Percentiles rank a stretch among this genome's conserved stretches.
Evolutionary conservation across 2,888 invertebrate species (phyloP).

Genomic region (Anthrax anthrax): DNA sequence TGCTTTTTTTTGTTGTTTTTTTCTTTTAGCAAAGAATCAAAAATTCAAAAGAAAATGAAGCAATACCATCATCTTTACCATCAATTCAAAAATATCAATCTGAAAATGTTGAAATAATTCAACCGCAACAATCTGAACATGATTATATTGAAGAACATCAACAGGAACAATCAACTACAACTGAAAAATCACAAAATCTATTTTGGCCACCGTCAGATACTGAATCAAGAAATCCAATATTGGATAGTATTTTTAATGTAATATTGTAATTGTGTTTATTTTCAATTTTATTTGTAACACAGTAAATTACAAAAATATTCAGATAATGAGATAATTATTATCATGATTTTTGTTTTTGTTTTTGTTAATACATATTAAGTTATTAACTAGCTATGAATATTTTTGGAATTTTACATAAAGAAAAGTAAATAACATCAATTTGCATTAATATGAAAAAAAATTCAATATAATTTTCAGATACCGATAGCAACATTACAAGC

Average conservation of each 20-base stretch:
- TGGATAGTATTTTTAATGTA: conserved; percentile 7
- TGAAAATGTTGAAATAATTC: background rate
- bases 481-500: conserved; percentile 13
- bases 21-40: background rate
- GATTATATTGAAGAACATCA: background rate
- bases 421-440: background rate
- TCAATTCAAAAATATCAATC: background rate
- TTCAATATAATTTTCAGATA: conserved; percentile 6
- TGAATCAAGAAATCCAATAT: conserved; percentile 3
- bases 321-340: too few relatives aligned
- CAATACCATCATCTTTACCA: background rate
- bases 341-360: background rate
- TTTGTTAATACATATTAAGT: background rate
- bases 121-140: background rate
- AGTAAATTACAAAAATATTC: background rate
- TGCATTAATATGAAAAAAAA: background rate
- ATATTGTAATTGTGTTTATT: background rate
- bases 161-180: background rate
- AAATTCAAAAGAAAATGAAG: background rate
- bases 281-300: conserved; percentile 3
- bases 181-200: conserved; percentile 4
- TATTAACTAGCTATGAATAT: background rate
- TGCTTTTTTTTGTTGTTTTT: background rate
- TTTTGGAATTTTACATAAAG: background rate
- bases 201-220: background rate